Percentiles rank a stretch among this genome's conserved stretches.
Evolutionary conservation across 2,113 vertebrate genomes (phyloP).

Genomic region (Pomatostomus ruficeps): DNA sequence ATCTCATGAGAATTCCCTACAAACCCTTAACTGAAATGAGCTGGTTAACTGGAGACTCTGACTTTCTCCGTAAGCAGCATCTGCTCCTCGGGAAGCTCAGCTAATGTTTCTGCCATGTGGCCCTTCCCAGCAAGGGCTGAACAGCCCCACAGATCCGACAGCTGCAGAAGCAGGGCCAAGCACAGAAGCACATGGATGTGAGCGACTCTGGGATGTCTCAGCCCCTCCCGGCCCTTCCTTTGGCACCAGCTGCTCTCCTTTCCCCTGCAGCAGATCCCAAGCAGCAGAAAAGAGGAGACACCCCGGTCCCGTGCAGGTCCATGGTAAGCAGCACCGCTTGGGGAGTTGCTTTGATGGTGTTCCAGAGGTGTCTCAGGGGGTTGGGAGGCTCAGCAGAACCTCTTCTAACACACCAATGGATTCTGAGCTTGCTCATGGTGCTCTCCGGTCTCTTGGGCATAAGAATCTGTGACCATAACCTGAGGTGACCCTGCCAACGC

Average conservation of each 20-base stretch:
- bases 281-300: neutral
- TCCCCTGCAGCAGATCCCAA: neutral
- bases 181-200: neutral
- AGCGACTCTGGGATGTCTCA: fast-evolving
- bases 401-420: fast-evolving
- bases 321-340: fast-evolving
- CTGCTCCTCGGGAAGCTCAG: neutral
- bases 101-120: neutral
- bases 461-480: neutral
- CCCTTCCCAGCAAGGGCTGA: neutral
- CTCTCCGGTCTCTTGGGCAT: neutral
- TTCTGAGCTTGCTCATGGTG: fast-evolving
- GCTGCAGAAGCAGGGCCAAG: neutral
- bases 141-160: fast-evolving
- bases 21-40: neutral
- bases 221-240: neutral
- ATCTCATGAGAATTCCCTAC: neutral
- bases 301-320: fast-evolving
- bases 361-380: neutral
- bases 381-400: neutral
- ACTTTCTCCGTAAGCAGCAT: neutral
- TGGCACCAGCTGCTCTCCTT: neutral
- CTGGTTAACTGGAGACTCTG: neutral
- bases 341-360: no score
- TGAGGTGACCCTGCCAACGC: neutral